Conservation (phyloP, 92 coral and sea anemone genomes). For the Pocillopora meandrina region DNA sequence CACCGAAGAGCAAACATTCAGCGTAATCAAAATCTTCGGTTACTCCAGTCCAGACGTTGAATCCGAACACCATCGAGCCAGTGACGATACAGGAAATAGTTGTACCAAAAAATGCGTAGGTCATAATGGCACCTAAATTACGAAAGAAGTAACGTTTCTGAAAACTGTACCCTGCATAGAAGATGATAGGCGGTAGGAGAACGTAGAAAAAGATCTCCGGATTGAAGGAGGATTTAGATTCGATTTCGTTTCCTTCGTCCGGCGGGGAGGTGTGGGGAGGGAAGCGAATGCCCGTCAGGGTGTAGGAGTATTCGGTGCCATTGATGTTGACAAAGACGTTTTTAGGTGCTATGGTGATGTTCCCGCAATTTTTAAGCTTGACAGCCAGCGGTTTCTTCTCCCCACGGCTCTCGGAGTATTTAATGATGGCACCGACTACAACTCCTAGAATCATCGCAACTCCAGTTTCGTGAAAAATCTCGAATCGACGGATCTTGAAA, state of each 20-base stretch:
- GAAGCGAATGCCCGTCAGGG: constrained; percentile 89
- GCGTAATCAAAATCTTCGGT: constrained; percentile 89
- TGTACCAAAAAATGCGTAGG: constrained; percentile 95
- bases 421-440: constrained; percentile 88
- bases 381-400: constrained; percentile 85
- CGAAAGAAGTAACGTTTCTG: constrained; percentile 96
- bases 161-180: constrained; percentile 97
- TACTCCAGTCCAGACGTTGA: constrained; percentile 87
- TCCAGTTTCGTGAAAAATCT: constrained; percentile 96
- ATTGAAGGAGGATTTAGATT: constrained; percentile 90
- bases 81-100: constrained; percentile 87
- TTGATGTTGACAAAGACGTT: constrained; percentile 87
- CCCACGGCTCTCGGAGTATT: constrained; percentile 74
- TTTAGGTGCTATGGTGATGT: constrained; percentile 90
- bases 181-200: constrained; percentile 94
- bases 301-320: constrained; percentile 93
- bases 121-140: constrained; percentile 95
- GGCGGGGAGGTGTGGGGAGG: constrained; percentile 75
- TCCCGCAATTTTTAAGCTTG: constrained; percentile 86
- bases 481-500: constrained; percentile 90
- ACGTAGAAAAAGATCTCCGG: constrained; percentile 98
- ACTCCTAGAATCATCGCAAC: constrained; percentile 97
- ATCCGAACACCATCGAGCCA: constrained; percentile 87
- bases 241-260: constrained; percentile 89
- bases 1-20: constrained; percentile 93